These are phyloP conservation scores for Rhopalosiphum nymphaeae DNA, from an alignment of 2,888 invertebrate species.

Conservation along the genomic window DNA sequence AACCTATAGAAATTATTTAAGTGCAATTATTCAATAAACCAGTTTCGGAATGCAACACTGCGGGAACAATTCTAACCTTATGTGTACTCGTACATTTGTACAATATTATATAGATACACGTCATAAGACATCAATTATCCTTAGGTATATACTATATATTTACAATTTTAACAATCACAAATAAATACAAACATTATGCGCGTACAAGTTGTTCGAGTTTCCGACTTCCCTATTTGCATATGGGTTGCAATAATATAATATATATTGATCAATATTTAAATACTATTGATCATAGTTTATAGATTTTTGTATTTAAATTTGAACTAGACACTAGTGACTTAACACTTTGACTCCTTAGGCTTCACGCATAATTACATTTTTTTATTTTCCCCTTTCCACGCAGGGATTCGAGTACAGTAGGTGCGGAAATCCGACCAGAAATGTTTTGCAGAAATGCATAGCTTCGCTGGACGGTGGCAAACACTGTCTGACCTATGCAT, in stretches of 20 bases:
- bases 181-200: background rate
- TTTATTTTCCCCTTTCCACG: background rate
- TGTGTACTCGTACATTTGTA: too few species aligned
- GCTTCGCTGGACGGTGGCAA: constrained; percentile 92
- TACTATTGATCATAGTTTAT: background rate
- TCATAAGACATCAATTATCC: too few species aligned
- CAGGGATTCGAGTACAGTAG: constrained; percentile 89
- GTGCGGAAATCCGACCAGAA: constrained; percentile 94
- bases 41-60: background rate
- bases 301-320: background rate
- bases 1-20: background rate
- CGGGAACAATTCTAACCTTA: background rate
- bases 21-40: background rate
- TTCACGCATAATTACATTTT: background rate
- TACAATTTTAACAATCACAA: background rate
- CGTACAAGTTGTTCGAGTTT: background rate
- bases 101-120: background rate
- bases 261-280: background rate
- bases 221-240: background rate
- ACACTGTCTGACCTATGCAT: constrained; percentile 85
- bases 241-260: background rate
- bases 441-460: constrained; percentile 88
- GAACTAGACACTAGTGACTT: background rate
- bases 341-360: background rate
- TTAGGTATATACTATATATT: too few species aligned